These are phyloP conservation scores for Thalassaphorura encarpata DNA, from an alignment of 1,140 invertebrate species.

Conservation along the genomic window DNA sequence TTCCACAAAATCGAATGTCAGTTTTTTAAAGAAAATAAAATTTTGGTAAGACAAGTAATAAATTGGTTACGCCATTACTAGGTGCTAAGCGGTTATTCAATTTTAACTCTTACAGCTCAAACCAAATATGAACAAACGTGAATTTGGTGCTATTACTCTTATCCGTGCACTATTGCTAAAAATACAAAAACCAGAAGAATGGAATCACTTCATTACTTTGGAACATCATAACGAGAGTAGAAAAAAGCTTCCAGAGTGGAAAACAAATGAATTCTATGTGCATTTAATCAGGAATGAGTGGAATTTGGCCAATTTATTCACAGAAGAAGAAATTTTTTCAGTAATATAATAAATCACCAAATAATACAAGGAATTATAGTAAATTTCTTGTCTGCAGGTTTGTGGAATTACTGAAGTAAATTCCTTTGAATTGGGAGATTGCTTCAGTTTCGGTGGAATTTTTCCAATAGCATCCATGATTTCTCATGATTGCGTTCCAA, in stretches of 20 bases:
- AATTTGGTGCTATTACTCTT: constrained; percentile 25
- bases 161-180: constrained; percentile 33
- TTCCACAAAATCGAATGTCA: no score
- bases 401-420: constrained; percentile 66
- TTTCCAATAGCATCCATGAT: constrained; percentile 40
- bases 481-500: constrained; percentile 70
- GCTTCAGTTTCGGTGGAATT: constrained; percentile 16
- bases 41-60: no score
- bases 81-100: neutral
- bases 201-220: constrained; percentile 27
- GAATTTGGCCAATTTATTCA: constrained; percentile 9
- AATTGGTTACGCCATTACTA: no score
- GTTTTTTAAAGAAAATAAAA: no score
- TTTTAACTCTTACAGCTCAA: neutral
- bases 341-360: neutral
- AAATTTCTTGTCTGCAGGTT: constrained; percentile 8
- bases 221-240: constrained; percentile 27
- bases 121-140: neutral
- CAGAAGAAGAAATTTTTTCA: constrained; percentile 14
- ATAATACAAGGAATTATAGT: neutral
- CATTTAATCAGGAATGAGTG: no score
- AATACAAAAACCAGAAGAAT: constrained; percentile 19
- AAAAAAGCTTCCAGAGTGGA: constrained; percentile 20
- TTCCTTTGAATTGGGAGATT: constrained; percentile 30
- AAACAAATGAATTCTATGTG: constrained; percentile 28